Conservation (phyloP, 2,888 invertebrate species). For the Epistrophe eligans region DNA sequence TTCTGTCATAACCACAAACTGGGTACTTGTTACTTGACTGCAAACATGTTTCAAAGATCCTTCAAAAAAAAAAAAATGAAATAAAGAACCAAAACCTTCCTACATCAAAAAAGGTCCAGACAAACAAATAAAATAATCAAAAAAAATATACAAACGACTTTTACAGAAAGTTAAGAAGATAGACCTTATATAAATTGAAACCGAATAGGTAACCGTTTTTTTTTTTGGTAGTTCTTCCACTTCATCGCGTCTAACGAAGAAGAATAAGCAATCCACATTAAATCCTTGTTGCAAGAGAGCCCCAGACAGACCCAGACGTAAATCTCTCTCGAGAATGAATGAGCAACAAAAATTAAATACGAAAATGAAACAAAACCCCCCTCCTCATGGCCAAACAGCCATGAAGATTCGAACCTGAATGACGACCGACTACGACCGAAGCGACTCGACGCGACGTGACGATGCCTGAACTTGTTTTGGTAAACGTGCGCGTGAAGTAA, state of each 20-base stretch:
- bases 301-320: slow-evolving; percentile 62
- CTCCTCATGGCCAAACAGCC: no score
- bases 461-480: slow-evolving; percentile 62
- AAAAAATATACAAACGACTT: slow-evolving; percentile 10
- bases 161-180: background rate
- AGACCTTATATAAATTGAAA: background rate
- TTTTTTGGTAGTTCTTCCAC: slow-evolving; percentile 54
- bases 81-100: background rate
- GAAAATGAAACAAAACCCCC: slow-evolving; percentile 31
- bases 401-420: slow-evolving; percentile 12
- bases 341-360: slow-evolving; percentile 43
- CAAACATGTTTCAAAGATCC: slow-evolving; percentile 70
- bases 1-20: slow-evolving; percentile 58
- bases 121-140: slow-evolving; percentile 21
- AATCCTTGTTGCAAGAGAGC: slow-evolving; percentile 32
- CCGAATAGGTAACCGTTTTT: slow-evolving; percentile 47
- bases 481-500: slow-evolving; percentile 75
- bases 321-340: slow-evolving; percentile 39
- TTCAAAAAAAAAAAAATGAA: slow-evolving; percentile 28
- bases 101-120: slow-evolving; percentile 18
- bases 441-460: background rate
- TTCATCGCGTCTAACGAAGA: slow-evolving; percentile 56
- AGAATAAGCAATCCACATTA: slow-evolving; percentile 30
- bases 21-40: slow-evolving; percentile 63
- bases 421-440: background rate